Base-by-base conservation (phyloP, 2,113 vertebrate genomes). In the Pseudopipra pipra region DNA sequence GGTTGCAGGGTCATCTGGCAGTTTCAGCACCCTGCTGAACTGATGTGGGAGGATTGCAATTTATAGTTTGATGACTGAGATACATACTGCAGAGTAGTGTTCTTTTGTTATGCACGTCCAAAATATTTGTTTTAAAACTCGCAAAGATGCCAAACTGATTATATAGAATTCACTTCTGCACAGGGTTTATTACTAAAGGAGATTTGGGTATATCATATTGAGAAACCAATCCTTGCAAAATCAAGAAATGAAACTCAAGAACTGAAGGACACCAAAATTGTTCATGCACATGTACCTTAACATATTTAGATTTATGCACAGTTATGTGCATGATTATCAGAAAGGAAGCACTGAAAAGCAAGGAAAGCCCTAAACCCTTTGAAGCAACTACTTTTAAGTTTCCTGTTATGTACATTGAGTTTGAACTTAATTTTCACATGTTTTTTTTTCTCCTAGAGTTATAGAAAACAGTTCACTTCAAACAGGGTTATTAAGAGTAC, bases 201-300 rank as follows among this genome's bases (percentile, higher is more conserved):
- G 39, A 8, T 72, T 63, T 41, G 22, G 4, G 12, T 23, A 3
- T 83, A 27, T 59, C 28, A 4, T 8, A 11, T 31, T 41, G 39
- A 72, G 41, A 87, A 74, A 71, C 9, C 25, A 78, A 41, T 46
- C 28, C 51, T 71, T 76, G 46, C 56, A 51, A 75, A 43, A 59
- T 68, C 25, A 37, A 46, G 47, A 58, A 35, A 28, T 46, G 47
- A 58, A 35, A 31, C 41, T 80, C 31, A 18, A 15, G 79, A 70
- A 3, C 33, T 52, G 51, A 67, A 75, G n/a, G 49, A 52, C 43
- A 63, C 2, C 6, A 59, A 31, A 79, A 28, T 25, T 88, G 16
- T n/a, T 59, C 0, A 0, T 56, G 23, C 44, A 49, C 15, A 5
- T 3, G 1, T 12, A 49, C 28, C 8, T 54, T 51, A 74, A 70